These are phyloP conservation scores for Camponotus fellah DNA, from an alignment of 2,888 invertebrate genomes.

Conservation along the genomic window DNA sequence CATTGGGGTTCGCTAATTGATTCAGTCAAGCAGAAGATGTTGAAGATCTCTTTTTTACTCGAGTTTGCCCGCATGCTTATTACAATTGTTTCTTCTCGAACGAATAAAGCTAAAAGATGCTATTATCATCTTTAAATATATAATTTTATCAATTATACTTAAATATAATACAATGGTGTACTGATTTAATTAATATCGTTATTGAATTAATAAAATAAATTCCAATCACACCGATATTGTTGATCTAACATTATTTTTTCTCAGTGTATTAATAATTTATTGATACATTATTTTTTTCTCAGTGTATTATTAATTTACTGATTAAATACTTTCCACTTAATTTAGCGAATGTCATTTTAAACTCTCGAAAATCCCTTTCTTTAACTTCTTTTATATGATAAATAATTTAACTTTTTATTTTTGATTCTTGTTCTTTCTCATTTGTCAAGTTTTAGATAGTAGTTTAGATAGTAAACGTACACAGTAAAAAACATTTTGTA, in stretches of 20 bases:
- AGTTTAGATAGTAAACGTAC: slow-evolving; percentile 47
- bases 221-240: no score
- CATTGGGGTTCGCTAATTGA: slow-evolving; percentile 47
- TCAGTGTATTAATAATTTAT: background rate
- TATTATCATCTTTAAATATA: background rate
- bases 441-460: slow-evolving; percentile 59
- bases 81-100: slow-evolving; percentile 21
- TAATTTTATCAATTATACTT: background rate
- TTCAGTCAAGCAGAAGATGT: slow-evolving; percentile 50
- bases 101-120: background rate
- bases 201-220: no score
- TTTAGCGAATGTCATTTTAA: background rate
- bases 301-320: background rate
- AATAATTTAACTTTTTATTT: slow-evolving; percentile 13
- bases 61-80: slow-evolving; percentile 58
- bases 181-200: no score
- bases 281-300: no score
- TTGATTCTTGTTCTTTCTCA: slow-evolving; percentile 15
- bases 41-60: slow-evolving; percentile 35
- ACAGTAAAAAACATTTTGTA: no score
- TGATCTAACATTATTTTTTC: no score
- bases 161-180: no score
- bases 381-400: background rate
- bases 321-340: background rate
- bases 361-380: background rate